Base-by-base conservation (phyloP, 2,888 invertebrate species). In the Drosophila borborema region DNA sequence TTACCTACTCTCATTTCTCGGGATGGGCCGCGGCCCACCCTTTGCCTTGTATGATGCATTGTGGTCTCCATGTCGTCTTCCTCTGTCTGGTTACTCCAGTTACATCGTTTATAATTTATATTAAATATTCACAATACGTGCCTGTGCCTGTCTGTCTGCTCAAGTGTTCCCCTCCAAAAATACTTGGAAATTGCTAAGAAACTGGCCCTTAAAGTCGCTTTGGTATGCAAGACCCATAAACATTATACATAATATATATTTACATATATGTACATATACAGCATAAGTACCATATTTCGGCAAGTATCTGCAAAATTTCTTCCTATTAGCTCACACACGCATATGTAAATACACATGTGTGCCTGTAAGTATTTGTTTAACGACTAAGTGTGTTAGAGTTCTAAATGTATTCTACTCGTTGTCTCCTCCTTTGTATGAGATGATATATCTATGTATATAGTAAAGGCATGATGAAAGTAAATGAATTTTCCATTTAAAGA, bases 111-210 rank as follows among this genome's bases (percentile, higher is more conserved):
- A 74, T 78, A 74, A 84, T 80, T 74, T 70, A 62, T 68, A 84
- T 78, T 78, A 71, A 72, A 75, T 84, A 84, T 84, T 78, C 80
- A 72, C 61, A 67, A 72, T 69, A 65, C 64, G 72, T 72, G 40
- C 51, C 51, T n/a, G n/a, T n/a, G n/a, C n/a, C n/a, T 14, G 51
- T 59, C 60, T 45, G 18, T 38, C 34, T 62, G 49, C 59, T 59
- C 9, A 59, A 59, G 48, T 36, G 58, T 55, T 55, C n/a, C 46
- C 40, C 18, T 20, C 43, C 48, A 36, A 20, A 56, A 56, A 54
- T 46, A 45, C 46, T 45, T 36, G 31, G 3, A 49, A 49, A 41
- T 20, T 40, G 9, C 23, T 51, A 28, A 34, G 14, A 20, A 53
- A 14, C 23, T 45, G 38, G 20, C 5, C 12, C 46, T 58, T 70